phyloP scores from a whole-genome alignment of 2,113 vertebrate species.

The Octodon degus region DNA sequence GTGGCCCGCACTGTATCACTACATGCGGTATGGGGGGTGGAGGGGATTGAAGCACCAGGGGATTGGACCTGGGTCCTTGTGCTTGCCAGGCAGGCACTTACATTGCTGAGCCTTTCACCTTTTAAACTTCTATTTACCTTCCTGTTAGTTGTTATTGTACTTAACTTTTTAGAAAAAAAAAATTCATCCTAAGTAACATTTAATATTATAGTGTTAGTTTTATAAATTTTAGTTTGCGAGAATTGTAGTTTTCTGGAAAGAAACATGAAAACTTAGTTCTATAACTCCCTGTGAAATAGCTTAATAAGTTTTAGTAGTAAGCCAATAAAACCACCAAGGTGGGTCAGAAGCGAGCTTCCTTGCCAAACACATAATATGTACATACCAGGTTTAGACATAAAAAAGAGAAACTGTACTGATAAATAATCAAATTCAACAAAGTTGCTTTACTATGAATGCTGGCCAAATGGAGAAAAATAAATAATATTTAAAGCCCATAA shows the following conservation, averaged over 20 bases:
- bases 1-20: no score
- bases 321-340: neutral
- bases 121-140: conserved; percentile 10
- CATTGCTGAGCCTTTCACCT: neutral
- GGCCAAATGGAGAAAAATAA: conserved; percentile 76
- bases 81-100: no score
- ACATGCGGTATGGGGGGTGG: no score
- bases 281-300: neutral
- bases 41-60: no score
- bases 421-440: conserved; percentile 65
- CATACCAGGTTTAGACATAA: neutral
- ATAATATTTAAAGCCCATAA: conserved; percentile 64
- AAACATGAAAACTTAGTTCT: neutral
- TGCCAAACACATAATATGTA: neutral
- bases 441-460: conserved; percentile 57
- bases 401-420: neutral
- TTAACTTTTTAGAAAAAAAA: neutral
- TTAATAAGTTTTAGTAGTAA: conserved; percentile 12
- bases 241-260: neutral
- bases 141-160: neutral
- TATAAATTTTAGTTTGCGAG: neutral
- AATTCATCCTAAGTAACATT: neutral
- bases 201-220: neutral
- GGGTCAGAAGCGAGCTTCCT: neutral
- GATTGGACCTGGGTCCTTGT: no score